Percentiles rank a stretch among this genome's conserved stretches.
phyloP scores from a whole-genome alignment of 2,888 invertebrate genomes.

The Microctonus hyperodae region DNA sequence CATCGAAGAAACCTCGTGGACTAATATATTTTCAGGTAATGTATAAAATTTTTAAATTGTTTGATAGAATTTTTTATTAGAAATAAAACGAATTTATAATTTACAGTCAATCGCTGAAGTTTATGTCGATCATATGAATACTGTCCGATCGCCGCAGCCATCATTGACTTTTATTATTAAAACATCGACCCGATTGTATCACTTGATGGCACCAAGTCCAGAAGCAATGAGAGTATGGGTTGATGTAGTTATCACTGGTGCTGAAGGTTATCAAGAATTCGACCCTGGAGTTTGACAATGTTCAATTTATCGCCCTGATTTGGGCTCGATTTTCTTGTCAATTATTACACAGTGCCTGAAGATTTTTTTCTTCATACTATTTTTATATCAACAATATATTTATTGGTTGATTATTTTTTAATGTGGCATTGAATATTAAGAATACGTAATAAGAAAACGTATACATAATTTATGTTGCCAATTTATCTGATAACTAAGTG shows the following conservation, averaged over 20 bases:
- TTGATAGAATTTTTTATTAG: background rate
- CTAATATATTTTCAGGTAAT: slow-evolving; percentile 88
- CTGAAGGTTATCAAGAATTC: slow-evolving; percentile 85
- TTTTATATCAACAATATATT: slow-evolving; percentile 12
- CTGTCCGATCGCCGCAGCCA: slow-evolving; percentile 89
- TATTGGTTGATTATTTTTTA: slow-evolving; percentile 14
- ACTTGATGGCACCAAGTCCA: slow-evolving; percentile 91
- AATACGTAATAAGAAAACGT: background rate
- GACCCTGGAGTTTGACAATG: slow-evolving; percentile 60
- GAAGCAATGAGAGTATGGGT: slow-evolving; percentile 98
- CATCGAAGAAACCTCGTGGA: slow-evolving; percentile 82
- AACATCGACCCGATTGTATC: slow-evolving; percentile 87
- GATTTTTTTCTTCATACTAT: slow-evolving; percentile 13
- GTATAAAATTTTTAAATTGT: background rate
- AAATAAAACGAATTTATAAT: slow-evolving; percentile 24
- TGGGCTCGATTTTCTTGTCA: slow-evolving; percentile 18
- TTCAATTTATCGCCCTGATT: slow-evolving; percentile 2
- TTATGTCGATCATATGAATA: slow-evolving; percentile 93
- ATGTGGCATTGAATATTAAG: slow-evolving; percentile 11
- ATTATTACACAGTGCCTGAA: slow-evolving; percentile 25
- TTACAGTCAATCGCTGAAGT: slow-evolving; percentile 94
- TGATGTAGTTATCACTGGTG: slow-evolving; percentile 92
- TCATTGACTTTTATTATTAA: slow-evolving; percentile 94
- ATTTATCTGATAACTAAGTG: slow-evolving; percentile 16
- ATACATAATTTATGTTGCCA: slow-evolving; percentile 28